Evolutionary conservation across 1,140 invertebrate genomes (phyloP).

Genomic region (Apis cerana): DNA sequence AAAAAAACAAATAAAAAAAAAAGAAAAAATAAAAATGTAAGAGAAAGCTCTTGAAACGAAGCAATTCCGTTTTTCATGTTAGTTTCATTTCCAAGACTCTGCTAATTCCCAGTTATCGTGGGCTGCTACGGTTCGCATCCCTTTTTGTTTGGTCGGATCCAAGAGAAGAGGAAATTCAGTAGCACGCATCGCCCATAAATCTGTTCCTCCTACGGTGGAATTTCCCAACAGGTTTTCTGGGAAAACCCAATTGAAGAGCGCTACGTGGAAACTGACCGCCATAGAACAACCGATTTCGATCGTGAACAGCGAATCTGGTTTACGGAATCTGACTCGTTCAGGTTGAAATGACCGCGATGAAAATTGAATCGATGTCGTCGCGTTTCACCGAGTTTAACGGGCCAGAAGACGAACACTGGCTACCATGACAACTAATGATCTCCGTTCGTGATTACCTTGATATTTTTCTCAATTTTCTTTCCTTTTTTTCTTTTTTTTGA

Average conservation of each 20-base stretch:
- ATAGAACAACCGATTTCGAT: slow-evolving; percentile 12
- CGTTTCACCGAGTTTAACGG: slow-evolving; percentile 25
- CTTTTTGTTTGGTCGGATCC: slow-evolving; percentile 3
- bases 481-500: background rate
- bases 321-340: slow-evolving; percentile 20
- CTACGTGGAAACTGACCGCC: slow-evolving; percentile 14
- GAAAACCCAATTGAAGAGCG: slow-evolving; percentile 18
- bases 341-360: slow-evolving; percentile 20
- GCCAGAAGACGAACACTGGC: slow-evolving; percentile 11
- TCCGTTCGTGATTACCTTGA: no score
- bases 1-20: no score
- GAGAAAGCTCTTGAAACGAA: no score
- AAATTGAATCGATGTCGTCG: slow-evolving; percentile 30
- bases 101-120: background rate
- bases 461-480: background rate
- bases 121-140: background rate
- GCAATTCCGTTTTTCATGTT: background rate
- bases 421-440: background rate
- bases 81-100: background rate
- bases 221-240: slow-evolving; percentile 23
- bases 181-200: slow-evolving; percentile 25
- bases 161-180: background rate
- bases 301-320: slow-evolving; percentile 23
- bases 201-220: background rate
- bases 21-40: no score